A percentile compares a stretch with the other conserved stretches of the same genome.
Evolutionary conservation across 1,140 invertebrate species (phyloP).

Genomic region (Melanaphis sacchari): DNA sequence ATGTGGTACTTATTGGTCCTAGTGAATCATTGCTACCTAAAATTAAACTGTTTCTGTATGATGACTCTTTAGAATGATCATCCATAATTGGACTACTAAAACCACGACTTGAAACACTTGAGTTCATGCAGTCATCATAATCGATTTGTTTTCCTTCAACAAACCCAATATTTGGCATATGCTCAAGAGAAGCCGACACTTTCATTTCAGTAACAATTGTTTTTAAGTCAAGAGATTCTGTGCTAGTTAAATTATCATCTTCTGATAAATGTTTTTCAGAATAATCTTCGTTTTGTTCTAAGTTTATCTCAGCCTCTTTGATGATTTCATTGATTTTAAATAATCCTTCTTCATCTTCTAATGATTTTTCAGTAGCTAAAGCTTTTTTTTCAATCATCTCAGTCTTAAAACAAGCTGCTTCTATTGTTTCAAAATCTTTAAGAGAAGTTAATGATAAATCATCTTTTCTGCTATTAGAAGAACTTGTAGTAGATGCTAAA

Average conservation of each 20-base stretch:
- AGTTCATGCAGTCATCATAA: slow-evolving; percentile 46
- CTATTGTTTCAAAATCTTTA: slow-evolving; percentile 93
- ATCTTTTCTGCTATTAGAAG: slow-evolving; percentile 74
- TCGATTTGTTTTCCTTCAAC: not conserved
- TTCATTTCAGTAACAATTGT: slow-evolving; percentile 62
- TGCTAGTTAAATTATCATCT: slow-evolving; percentile 65
- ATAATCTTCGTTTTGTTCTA: slow-evolving; percentile 69
- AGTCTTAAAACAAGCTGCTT: slow-evolving; percentile 84
- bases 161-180: not conserved
- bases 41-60: slow-evolving; percentile 63
- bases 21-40: slow-evolving; percentile 74
- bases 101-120: slow-evolving; percentile 43
- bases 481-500: slow-evolving; percentile 76
- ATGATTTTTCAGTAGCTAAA: slow-evolving; percentile 79
- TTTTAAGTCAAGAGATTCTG: slow-evolving; percentile 70
- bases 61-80: slow-evolving; percentile 24
- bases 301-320: slow-evolving; percentile 73
- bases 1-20: slow-evolving; percentile 77
- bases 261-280: slow-evolving; percentile 65
- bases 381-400: slow-evolving; percentile 82
- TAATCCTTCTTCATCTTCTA: slow-evolving; percentile 75
- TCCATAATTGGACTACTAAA: slow-evolving; percentile 42
- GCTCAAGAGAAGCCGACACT: slow-evolving; percentile 34
- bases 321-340: slow-evolving; percentile 80
- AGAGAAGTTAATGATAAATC: slow-evolving; percentile 90